Evolutionary conservation across 2,797 vertebrate species (phyloP), one percentile per base, ranked within the genome.

Genomic region (Rhincodon typus): DNA sequence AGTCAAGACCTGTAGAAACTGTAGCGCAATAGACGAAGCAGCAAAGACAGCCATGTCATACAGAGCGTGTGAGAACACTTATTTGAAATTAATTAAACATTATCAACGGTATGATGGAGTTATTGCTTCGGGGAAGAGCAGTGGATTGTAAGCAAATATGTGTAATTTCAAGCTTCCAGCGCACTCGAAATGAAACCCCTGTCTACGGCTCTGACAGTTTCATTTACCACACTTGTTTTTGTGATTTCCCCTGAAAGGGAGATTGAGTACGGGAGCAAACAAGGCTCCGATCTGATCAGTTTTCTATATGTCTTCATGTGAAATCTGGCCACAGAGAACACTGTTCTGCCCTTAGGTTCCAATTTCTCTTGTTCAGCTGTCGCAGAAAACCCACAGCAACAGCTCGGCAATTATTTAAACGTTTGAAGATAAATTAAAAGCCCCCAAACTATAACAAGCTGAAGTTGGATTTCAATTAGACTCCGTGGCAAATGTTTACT

Each of bases 381-480:
- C 34, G 12, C 53, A 8, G 62, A 69, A 91, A 69, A 93, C 67
- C 21, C 42, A n/a, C 0, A 74, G 13, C 62, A 42, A 57, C 27
- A 34, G 70, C 13, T 74, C 34, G 94, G 70, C 70, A 95, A 95
- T 72, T 50, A 50, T 27, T 50, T 74, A 53, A 94, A 94, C 30
- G 27, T 53, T 95, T 53, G 13, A 74, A 74, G 70, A 95, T 53
- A 95, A 95, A 72, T 74, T 25, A 57, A 50, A 53, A 95, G 69
- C 50, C 25, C 69, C 70, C 67, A 74, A 77, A 77, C 42, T 53
- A 50, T 77, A 94, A 94, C 70, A 53, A 34, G 46, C 69, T 72
- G 12, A 70, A n/a, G 46, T 95, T 95, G 50, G 74, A 77, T n/a
- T 95, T 53, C 69, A 95, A 95, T 74, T 94, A 23, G 66, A 93